Evolutionary conservation across 1,140 invertebrate genomes (phyloP).

Genomic region (Ostrea edulis): DNA sequence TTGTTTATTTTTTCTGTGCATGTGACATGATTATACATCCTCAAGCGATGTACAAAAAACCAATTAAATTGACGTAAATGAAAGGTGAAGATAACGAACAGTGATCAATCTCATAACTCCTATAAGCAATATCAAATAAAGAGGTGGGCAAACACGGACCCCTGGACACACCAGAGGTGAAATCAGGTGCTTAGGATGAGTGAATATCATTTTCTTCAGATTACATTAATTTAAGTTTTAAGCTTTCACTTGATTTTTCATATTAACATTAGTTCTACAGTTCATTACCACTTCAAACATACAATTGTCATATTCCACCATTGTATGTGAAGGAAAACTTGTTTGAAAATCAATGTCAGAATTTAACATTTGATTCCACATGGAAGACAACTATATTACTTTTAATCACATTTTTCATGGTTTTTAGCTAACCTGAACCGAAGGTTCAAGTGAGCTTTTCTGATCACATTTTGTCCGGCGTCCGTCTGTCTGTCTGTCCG

Average conservation of each 20-base stretch:
- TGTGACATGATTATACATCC: not conserved
- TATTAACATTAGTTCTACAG: constrained; percentile 6
- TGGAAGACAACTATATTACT: no score
- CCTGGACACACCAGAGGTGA: no score
- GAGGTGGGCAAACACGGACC: no score
- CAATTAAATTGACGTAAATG: not conserved
- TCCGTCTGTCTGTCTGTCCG: no score
- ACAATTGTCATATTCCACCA: not conserved
- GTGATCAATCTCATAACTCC: no score
- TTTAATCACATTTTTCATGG: no score
- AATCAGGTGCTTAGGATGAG: no score
- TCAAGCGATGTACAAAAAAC: not conserved
- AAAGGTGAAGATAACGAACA: no score
- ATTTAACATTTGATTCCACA: not conserved
- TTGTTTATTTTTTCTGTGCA: not conserved
- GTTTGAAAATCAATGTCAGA: not conserved
- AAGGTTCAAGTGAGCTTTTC: no score
- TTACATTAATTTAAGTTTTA: not conserved
- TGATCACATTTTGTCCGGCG: no score
- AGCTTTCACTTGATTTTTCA: not conserved
- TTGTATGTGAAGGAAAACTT: not conserved
- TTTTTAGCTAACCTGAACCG: no score
- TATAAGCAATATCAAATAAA: no score
- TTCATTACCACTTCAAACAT: not conserved
- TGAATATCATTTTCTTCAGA: not conserved